Percentiles rank a stretch among this genome's conserved stretches.
Conservation (phyloP, 2,113 vertebrate species). For the Fulmarus glacialis region DNA sequence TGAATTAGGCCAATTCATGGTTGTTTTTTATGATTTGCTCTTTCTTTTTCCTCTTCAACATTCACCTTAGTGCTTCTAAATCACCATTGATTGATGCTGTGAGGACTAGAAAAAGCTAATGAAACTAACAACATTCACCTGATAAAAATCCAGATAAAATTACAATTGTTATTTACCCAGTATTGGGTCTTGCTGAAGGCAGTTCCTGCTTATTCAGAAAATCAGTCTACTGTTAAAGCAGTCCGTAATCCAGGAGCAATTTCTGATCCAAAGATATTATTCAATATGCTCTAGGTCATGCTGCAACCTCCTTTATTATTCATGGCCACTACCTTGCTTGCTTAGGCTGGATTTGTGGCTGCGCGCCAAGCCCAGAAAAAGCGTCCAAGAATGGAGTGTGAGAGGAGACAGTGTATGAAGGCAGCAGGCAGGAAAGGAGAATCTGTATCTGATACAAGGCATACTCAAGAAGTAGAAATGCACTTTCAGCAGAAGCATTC, state of each 20-base stretch:
- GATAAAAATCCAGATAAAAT: background rate
- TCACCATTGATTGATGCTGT: background rate
- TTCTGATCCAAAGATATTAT: background rate
- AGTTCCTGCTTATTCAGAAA: background rate
- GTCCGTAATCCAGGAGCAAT: background rate
- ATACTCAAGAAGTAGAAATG: background rate
- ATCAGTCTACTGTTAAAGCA: background rate
- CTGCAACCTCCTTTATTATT: conserved; percentile 1
- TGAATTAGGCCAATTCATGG: background rate
- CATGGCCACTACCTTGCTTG: background rate
- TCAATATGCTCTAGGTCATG: background rate
- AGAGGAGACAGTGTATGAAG: background rate
- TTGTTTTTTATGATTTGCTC: background rate
- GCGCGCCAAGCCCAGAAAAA: background rate
- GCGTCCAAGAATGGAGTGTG: background rate
- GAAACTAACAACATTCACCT: background rate
- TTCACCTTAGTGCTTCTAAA: background rate
- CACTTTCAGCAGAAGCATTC: background rate
- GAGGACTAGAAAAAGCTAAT: background rate
- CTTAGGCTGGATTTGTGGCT: background rate
- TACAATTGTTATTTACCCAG: background rate
- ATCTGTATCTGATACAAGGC: background rate
- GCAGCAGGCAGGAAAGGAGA: background rate
- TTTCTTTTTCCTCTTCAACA: background rate
- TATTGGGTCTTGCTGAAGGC: background rate